Evolutionary conservation across 2,113 vertebrate genomes (phyloP), one percentile per base, ranked within the genome.

Genomic region (Forbesichthys papilliferus): DNA sequence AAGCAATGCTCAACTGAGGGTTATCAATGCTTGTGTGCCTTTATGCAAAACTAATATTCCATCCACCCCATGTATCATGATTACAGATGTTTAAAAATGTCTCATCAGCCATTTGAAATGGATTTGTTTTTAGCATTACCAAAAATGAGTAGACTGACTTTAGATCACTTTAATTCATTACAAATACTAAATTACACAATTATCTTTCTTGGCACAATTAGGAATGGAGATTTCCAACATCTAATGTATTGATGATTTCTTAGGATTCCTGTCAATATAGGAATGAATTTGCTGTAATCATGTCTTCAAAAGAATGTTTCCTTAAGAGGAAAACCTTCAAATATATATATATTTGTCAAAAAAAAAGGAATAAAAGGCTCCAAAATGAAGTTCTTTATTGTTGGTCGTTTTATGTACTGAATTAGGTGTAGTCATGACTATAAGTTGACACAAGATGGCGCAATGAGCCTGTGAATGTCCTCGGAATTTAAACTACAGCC

Each of bases 1-100:
- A 82, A 86, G 81, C 74, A 84, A 80, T 65, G 81, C 86, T 88
- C 82, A 78, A 76, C 61, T 80, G 73, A 78, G 48, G 74, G 85
- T 86, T 85, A 76, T 86, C 87, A 81, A 90, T 86, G 91, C 91
- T 91, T 88, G 88, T 90, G 93, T 94, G 93, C 93, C 93, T 92
- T 93, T 90, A 92, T 91, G 87, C 87, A 85, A 90, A 90, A 89
- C 56, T 65, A 81, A 77, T 74, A 82, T 80, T 79, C 85, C 75
- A 80, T 80, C 85, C 74, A 79, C 77, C 78, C 80, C 80, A 80
- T 84, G 33, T 62, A 78, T 79, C 81, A 81, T 80, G 63, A 77
- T 69, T 69, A 69, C 69, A 74, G 71, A 82, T 68, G 79, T 81
- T 63, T 87, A 73, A 86, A 82, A 79, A 3, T 77, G 81, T 88